phyloP scores from a whole-genome alignment of 2,113 vertebrate genomes.

The Spermophilus dauricus region DNA sequence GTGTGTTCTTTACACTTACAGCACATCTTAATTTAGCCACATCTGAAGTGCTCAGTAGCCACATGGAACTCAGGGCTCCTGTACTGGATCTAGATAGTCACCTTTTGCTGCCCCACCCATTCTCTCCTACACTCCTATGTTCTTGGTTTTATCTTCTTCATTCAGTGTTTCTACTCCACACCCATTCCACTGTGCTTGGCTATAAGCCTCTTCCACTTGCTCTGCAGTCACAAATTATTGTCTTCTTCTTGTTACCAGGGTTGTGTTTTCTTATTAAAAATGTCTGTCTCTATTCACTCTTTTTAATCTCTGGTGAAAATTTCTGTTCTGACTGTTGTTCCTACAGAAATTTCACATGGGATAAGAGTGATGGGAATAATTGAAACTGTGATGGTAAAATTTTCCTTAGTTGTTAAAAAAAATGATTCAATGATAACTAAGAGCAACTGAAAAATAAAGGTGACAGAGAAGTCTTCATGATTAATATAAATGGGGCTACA shows the following conservation, averaged over 20 bases:
- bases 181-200: background rate
- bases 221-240: background rate
- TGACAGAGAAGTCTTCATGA: background rate
- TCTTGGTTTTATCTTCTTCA: background rate
- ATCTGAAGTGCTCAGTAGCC: background rate
- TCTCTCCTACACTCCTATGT: background rate
- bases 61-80: fast-evolving
- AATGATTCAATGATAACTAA: background rate
- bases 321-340: background rate
- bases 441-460: background rate
- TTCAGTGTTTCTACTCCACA: background rate
- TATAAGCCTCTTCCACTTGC: background rate
- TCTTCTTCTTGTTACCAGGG: background rate
- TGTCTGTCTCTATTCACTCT: background rate
- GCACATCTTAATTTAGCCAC: background rate
- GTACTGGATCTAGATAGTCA: background rate
- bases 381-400: background rate
- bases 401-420: background rate
- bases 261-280: too few species aligned
- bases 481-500: background rate
- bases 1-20: background rate
- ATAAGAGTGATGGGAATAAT: background rate
- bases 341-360: background rate
- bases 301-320: background rate
- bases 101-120: background rate